Evolutionary conservation across 2,888 invertebrate genomes (phyloP).

Genomic region (Polyploca ridens): DNA sequence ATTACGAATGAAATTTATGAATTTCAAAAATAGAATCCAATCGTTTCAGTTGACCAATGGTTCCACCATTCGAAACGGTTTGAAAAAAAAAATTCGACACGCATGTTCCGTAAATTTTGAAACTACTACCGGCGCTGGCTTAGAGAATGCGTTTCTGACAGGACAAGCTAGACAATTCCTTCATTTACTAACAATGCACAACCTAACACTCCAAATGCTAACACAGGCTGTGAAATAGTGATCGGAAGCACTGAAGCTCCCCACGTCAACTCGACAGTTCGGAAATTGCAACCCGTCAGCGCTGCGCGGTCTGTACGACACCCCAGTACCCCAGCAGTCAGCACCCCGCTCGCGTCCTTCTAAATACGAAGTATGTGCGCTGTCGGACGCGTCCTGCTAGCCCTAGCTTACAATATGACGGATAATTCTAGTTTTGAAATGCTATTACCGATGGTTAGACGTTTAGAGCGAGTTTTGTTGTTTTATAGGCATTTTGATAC

Average conservation of each 20-base stretch:
- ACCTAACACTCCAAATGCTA: conserved; percentile 7
- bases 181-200: conserved; percentile 9
- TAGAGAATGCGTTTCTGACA: background rate
- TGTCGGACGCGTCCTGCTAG: background rate
- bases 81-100: no score
- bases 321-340: background rate
- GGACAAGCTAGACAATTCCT: background rate
- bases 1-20: no score
- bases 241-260: conserved; percentile 24
- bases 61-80: no score
- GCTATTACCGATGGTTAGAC: no score
- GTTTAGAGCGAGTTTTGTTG: no score
- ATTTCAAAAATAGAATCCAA: no score
- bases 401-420: background rate
- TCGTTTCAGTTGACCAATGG: no score
- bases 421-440: background rate
- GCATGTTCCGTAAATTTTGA: no score
- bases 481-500: no score
- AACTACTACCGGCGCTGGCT: background rate
- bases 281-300: conserved; percentile 64
- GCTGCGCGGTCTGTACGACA: conserved; percentile 16
- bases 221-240: conserved; percentile 19
- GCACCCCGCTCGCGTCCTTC: background rate
- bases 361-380: background rate
- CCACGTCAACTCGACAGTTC: conserved; percentile 51